Evolutionary conservation across 2,797 vertebrate genomes (phyloP).

Genomic region (Pygocentrus nattereri): DNA sequence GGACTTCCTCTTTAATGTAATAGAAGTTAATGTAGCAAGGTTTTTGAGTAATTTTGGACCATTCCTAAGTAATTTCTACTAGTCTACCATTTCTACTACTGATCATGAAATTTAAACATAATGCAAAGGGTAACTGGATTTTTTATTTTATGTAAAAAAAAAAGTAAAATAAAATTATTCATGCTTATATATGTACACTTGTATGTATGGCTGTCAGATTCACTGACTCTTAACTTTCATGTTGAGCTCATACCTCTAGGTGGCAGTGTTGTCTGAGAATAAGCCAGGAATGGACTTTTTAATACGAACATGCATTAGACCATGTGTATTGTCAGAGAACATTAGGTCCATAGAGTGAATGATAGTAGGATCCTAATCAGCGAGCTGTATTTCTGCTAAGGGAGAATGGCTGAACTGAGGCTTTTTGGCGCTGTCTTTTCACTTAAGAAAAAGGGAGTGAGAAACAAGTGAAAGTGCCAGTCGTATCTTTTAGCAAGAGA

Average conservation of each 20-base stretch:
- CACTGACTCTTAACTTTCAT: background rate
- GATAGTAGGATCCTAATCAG: slow-evolving; percentile 6
- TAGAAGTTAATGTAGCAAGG: too few relatives aligned
- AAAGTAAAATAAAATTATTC: too few relatives aligned
- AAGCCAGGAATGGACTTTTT: background rate
- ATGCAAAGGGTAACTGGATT: too few relatives aligned
- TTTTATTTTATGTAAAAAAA: too few relatives aligned
- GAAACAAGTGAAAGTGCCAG: slow-evolving; percentile 6
- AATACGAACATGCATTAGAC: background rate
- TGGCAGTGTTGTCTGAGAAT: slow-evolving; percentile 67
- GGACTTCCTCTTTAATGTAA: too few relatives aligned
- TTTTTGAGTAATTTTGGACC: too few relatives aligned
- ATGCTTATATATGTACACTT: too few relatives aligned
- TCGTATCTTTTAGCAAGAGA: slow-evolving; percentile 1
- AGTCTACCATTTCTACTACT: too few relatives aligned
- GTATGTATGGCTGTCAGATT: background rate
- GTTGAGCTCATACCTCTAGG: slow-evolving; percentile 62
- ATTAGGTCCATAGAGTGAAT: background rate
- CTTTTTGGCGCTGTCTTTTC: slow-evolving; percentile 18
- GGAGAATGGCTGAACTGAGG: slow-evolving; percentile 12
- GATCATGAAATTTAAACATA: too few relatives aligned
- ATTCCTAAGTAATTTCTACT: too few relatives aligned
- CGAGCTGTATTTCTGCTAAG: slow-evolving; percentile 18
- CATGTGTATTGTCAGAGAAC: background rate
- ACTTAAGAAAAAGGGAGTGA: background rate